Evolutionary conservation across 2,888 invertebrate species (phyloP).

Genomic region (Amorpha juglandis): DNA sequence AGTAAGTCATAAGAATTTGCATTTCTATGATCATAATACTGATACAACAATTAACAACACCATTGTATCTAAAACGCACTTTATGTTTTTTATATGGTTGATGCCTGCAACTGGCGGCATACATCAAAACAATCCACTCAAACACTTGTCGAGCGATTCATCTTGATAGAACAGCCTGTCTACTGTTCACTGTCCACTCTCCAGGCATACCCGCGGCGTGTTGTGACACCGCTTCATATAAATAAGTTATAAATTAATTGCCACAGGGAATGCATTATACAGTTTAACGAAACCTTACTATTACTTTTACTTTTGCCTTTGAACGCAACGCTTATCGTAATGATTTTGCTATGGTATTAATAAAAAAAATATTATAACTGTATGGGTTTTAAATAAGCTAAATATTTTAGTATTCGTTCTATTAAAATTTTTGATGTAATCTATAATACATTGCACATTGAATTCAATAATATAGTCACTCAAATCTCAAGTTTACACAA

Average conservation of each 20-base stretch:
- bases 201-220: constrained; percentile 44
- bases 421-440: not conserved
- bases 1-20: no score
- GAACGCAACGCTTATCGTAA: constrained; percentile 1
- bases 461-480: no score
- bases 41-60: constrained; percentile 11
- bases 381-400: no score
- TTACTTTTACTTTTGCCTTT: constrained; percentile 12
- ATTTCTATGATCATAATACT: not conserved
- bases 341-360: not conserved
- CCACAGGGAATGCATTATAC: constrained; percentile 55
- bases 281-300: constrained; percentile 47
- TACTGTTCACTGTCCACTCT: constrained; percentile 44
- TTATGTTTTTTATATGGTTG: constrained; percentile 31
- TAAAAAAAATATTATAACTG: not conserved
- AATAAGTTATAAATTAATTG: constrained; percentile 57
- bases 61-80: not conserved
- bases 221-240: constrained; percentile 50
- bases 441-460: no score
- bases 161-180: constrained; percentile 56
- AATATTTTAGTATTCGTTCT: no score
- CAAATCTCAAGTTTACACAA: no score
- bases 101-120: constrained; percentile 39
- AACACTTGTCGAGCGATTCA: constrained; percentile 60
- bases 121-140: constrained; percentile 47